phyloP scores from a whole-genome alignment of 2,113 vertebrate genomes.

The Chaenogobius annularis region DNA sequence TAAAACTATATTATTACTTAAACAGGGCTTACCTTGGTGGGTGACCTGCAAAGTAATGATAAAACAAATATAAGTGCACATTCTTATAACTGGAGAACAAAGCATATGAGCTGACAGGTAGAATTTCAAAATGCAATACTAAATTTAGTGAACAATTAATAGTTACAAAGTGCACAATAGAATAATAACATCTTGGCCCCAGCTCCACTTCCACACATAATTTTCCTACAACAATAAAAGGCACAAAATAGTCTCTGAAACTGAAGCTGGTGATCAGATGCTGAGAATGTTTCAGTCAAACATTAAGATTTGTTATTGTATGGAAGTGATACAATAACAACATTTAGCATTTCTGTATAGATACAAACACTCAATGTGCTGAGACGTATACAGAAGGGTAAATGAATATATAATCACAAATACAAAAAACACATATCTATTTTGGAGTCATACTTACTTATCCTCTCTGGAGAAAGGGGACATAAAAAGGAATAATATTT shows the following conservation, averaged over 20 bases:
- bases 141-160: constrained; percentile 30
- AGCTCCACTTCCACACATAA: constrained; percentile 22
- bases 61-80: constrained; percentile 35
- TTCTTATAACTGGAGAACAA: not conserved
- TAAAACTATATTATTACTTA: not conserved
- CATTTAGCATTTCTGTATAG: not conserved
- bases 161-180: constrained; percentile 9
- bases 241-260: not conserved
- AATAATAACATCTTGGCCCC: constrained; percentile 23
- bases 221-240: constrained; percentile 16
- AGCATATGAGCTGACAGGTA: constrained; percentile 17
- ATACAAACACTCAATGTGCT: not conserved
- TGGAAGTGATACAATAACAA: constrained; percentile 2
- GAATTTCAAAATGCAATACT: constrained; percentile 29
- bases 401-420: not conserved
- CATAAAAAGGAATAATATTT: constrained; percentile 38
- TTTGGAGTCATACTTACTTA: constrained; percentile 61
- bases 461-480: constrained; percentile 61
- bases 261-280: not conserved
- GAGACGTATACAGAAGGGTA: not conserved
- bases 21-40: constrained; percentile 73
- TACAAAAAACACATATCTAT: not conserved
- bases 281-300: not conserved
- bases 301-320: not conserved
- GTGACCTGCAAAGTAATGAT: constrained; percentile 69